Evolutionary conservation across 30 jellyfish, hydroid and myxozoan species (phyloP), one percentile per base, ranked within the genome.

Genomic region (Aurelia sp.): DNA sequence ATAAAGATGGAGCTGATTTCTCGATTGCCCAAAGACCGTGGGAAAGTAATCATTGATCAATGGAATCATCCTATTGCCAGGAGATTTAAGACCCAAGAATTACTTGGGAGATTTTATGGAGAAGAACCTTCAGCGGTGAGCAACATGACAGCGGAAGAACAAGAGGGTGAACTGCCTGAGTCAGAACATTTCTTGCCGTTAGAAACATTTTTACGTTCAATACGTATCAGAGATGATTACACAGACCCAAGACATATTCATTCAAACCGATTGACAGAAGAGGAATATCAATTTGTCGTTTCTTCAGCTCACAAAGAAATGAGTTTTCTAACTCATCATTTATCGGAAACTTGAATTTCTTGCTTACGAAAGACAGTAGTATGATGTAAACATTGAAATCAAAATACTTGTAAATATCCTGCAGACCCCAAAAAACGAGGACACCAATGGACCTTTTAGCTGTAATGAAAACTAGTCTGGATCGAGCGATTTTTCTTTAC

Each of bases 1-100:
- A 41, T 86, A 13, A 91, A 91, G 50, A 27, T 85, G 12, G 86
- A 84, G 60, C 87, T 91, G 52, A 50, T 81, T 19, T 52, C 95
- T 13, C 27, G 84, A 35, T 74, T 91, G 52, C 95, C 96, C 8
- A 80, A 76, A 58, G 76, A 53, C 51, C 67, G 31, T 19, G 94
- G 93, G 31, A 86, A 85, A 30, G 68, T 78, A 5, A 74, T 86
- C 61, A 19, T 91, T 6, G 15, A 13, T 13, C 27, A 35, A 7
- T 91, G 98, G 98, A 76, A 76, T 20, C 96, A 91, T 69, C 96
- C 98, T 0, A 65, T 66, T 18, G 94, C 90, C 23, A 86, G 44
- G 23, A 84, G 89, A 13, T 77, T 57, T 48, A 27, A 62, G 11
- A 72, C 94, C 3, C 94, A 91, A 51, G 97, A 86, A 47, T 44